phyloP scores from a whole-genome alignment of 2,113 vertebrate species.

The Gnathonemus echidnorhynchus region DNA sequence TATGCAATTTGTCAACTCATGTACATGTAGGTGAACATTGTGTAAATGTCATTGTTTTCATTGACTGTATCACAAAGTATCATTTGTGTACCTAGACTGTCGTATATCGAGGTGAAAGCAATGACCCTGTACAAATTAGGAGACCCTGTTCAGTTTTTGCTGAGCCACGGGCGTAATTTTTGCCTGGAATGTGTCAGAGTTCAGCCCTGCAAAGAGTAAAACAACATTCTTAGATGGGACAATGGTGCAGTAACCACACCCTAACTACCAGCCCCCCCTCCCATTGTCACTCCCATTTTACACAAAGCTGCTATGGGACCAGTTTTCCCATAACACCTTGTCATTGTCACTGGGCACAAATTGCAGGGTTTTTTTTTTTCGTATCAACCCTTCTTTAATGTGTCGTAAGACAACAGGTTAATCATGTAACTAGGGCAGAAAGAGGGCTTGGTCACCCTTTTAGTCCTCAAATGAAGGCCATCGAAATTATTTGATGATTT shows the following conservation, averaged over 20 bases:
- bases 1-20: background rate
- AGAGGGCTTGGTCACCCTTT: background rate
- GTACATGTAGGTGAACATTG: background rate
- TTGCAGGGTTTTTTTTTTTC: background rate
- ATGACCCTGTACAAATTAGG: background rate
- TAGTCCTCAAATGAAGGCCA: background rate
- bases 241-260: slow-evolving; percentile 1
- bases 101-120: background rate
- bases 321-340: background rate
- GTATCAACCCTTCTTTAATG: background rate
- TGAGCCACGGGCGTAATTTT: background rate
- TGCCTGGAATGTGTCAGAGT: background rate
- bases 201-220: background rate
- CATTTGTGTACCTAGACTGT: background rate
- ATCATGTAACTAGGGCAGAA: background rate
- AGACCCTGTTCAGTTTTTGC: background rate
- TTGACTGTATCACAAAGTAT: background rate
- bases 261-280: background rate
- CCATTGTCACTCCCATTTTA: background rate
- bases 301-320: background rate
- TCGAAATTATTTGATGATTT: background rate
- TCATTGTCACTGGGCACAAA: slow-evolving; percentile 9
- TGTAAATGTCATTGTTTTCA: background rate
- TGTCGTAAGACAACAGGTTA: background rate
- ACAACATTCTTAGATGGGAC: slow-evolving; percentile 7